Conservation (phyloP, 1,140 invertebrate genomes). For the Drosophila auraria region DNA sequence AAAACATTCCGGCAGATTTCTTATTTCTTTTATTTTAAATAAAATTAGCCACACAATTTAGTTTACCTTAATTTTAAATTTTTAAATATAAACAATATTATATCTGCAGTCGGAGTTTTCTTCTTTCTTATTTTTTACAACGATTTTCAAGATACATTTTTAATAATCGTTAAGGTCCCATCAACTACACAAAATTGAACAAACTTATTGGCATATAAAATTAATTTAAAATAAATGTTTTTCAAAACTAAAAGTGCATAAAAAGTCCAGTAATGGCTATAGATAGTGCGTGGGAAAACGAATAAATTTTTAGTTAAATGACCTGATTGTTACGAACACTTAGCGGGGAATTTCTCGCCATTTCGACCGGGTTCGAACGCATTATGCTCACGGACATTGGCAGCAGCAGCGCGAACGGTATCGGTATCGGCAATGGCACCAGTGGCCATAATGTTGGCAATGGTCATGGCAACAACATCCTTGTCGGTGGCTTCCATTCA, state of each 20-base stretch:
- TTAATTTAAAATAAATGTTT: neutral
- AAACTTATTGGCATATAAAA: neutral
- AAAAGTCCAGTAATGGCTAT: too few relatives aligned
- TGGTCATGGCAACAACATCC: slow-evolving; percentile 54
- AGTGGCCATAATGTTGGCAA: slow-evolving; percentile 58
- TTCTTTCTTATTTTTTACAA: too few relatives aligned
- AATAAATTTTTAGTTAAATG: slow-evolving; percentile 13
- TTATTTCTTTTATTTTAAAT: too few relatives aligned
- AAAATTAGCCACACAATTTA: too few relatives aligned
- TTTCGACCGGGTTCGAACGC: slow-evolving; percentile 40
- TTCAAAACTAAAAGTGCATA: slow-evolving; percentile 1
- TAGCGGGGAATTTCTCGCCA: slow-evolving; percentile 21
- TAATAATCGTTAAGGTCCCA: neutral
- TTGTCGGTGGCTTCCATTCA: slow-evolving; percentile 31
- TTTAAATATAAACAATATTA: too few relatives aligned
- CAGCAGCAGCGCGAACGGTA: slow-evolving; percentile 32
- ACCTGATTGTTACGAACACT: slow-evolving; percentile 4
- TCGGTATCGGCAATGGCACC: slow-evolving; percentile 33
- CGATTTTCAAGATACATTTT: neutral
- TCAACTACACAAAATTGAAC: neutral
- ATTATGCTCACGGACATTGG: slow-evolving; percentile 66
- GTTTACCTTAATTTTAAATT: too few relatives aligned
- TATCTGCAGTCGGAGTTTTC: too few relatives aligned
- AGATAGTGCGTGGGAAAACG: slow-evolving; percentile 6
- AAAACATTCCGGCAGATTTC: neutral